Conservation (phyloP, 2,797 vertebrate genomes). For the Notolabrus celidotus region DNA sequence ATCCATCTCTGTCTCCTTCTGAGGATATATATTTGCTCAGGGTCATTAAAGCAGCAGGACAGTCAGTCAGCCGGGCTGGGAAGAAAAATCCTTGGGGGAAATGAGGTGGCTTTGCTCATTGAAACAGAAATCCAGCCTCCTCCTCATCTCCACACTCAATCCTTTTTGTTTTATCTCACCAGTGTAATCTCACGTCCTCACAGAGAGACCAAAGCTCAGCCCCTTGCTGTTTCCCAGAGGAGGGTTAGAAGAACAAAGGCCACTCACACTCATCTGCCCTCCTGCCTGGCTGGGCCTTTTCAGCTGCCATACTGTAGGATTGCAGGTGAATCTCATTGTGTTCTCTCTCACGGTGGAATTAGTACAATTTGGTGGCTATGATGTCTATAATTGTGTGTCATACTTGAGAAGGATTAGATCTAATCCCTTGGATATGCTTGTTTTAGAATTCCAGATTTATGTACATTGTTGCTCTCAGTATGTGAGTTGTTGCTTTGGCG, state of each 20-base stretch:
- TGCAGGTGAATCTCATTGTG: slow-evolving; percentile 60
- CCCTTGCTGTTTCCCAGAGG: slow-evolving; percentile 28
- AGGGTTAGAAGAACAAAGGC: slow-evolving; percentile 46
- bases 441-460: slow-evolving; percentile 47
- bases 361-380: slow-evolving; percentile 40
- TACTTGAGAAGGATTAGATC: slow-evolving; percentile 66
- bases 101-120: slow-evolving; percentile 59
- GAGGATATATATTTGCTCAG: slow-evolving; percentile 43
- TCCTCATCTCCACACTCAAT: slow-evolving; percentile 20
- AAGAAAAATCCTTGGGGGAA: slow-evolving; percentile 55
- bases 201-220: slow-evolving; percentile 31
- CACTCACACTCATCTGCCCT: slow-evolving; percentile 52
- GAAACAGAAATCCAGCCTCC: slow-evolving; percentile 47
- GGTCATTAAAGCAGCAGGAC: slow-evolving; percentile 50
- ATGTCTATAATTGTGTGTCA: slow-evolving; percentile 63
- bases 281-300: slow-evolving; percentile 40
- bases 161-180: slow-evolving; percentile 57
- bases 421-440: slow-evolving; percentile 49
- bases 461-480: slow-evolving; percentile 30
- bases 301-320: slow-evolving; percentile 23
- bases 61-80: slow-evolving; percentile 30
- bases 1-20: slow-evolving; percentile 15
- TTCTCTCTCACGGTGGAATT: slow-evolving; percentile 37
- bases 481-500: slow-evolving; percentile 4
- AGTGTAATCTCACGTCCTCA: slow-evolving; percentile 45